Conservation (phyloP, 2,888 invertebrate species). For the Athalia cordata region DNA sequence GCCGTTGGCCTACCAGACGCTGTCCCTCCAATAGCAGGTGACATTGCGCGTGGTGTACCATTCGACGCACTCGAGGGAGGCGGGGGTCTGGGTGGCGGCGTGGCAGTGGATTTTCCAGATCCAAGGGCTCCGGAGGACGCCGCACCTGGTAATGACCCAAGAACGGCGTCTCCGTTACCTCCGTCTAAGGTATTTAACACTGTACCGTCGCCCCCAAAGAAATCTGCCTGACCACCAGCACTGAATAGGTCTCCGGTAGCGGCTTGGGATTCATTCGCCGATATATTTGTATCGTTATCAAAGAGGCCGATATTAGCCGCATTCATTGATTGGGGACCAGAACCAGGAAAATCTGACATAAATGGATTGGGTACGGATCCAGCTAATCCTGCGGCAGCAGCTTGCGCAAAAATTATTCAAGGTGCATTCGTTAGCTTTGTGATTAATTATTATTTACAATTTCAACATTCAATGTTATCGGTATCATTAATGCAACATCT, state of each 20-base stretch:
- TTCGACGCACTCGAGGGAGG: constrained; percentile 68
- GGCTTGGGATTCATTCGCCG: constrained; percentile 53
- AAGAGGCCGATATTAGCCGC: constrained; percentile 63
- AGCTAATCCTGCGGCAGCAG: constrained; percentile 75
- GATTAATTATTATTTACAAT: constrained; percentile 24
- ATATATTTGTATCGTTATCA: constrained; percentile 52
- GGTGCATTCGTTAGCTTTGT: constrained; percentile 57
- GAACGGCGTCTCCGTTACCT: constrained; percentile 61
- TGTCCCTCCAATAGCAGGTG: constrained; percentile 71
- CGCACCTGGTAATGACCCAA: constrained; percentile 57
- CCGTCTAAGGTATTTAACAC: constrained; percentile 62
- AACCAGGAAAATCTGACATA: constrained; percentile 77
- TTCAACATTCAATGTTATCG: not conserved
- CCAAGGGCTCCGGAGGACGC: constrained; percentile 58
- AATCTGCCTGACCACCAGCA: constrained; percentile 69
- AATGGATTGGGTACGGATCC: constrained; percentile 78
- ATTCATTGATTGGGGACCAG: constrained; percentile 56
- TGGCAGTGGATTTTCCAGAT: constrained; percentile 68
- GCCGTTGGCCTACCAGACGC: constrained; percentile 73
- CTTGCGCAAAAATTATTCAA: constrained; percentile 73
- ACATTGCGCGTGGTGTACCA: constrained; percentile 69
- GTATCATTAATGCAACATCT: not conserved
- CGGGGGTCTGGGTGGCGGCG: constrained; percentile 74
- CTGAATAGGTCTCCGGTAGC: constrained; percentile 68
- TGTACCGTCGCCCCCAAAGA: constrained; percentile 70